phyloP scores from a whole-genome alignment of 2,888 invertebrate genomes.

The Clitarchus hookeri region DNA sequence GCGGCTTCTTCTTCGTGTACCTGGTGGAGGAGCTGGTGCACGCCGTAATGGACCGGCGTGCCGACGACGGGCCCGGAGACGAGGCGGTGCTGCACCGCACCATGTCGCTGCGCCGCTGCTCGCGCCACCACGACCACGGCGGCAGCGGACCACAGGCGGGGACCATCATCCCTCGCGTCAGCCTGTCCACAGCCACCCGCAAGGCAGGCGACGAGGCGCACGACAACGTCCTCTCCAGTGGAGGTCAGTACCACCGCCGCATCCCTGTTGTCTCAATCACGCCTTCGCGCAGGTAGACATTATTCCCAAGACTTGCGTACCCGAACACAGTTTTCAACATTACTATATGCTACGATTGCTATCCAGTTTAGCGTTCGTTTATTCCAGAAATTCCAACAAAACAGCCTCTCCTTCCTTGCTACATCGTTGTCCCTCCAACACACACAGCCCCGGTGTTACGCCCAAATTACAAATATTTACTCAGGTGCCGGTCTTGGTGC shows the following conservation, averaged over 20 bases:
- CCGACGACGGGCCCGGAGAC: slow-evolving; percentile 50
- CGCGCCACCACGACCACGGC: slow-evolving; percentile 44
- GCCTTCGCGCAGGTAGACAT: too few relatives aligned
- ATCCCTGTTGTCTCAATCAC: too few relatives aligned
- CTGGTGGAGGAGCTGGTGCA: slow-evolving; percentile 66
- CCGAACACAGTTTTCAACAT: too few relatives aligned
- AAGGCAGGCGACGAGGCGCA: slow-evolving; percentile 31
- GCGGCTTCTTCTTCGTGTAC: slow-evolving; percentile 68
- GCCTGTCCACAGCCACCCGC: slow-evolving; percentile 35
- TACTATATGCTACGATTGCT: too few relatives aligned
- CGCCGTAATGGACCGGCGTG: slow-evolving; percentile 56
- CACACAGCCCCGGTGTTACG: too few relatives aligned
- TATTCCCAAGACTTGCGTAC: too few relatives aligned
- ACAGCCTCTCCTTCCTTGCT: too few relatives aligned
- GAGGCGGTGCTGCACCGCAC: slow-evolving; percentile 59
- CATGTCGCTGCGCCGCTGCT: slow-evolving; percentile 60
- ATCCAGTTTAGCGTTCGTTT: too few relatives aligned
- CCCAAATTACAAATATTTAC: too few relatives aligned
- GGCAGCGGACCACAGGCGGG: slow-evolving; percentile 24
- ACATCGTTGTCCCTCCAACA: too few relatives aligned
- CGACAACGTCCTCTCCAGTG: slow-evolving; percentile 30
- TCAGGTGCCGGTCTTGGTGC: too few relatives aligned
- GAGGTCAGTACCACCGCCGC: neutral
- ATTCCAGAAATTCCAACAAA: too few relatives aligned
- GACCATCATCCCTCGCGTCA: slow-evolving; percentile 49